Conservation (phyloP, 2,113 vertebrate species). For the Ammospiza nelsoni region DNA sequence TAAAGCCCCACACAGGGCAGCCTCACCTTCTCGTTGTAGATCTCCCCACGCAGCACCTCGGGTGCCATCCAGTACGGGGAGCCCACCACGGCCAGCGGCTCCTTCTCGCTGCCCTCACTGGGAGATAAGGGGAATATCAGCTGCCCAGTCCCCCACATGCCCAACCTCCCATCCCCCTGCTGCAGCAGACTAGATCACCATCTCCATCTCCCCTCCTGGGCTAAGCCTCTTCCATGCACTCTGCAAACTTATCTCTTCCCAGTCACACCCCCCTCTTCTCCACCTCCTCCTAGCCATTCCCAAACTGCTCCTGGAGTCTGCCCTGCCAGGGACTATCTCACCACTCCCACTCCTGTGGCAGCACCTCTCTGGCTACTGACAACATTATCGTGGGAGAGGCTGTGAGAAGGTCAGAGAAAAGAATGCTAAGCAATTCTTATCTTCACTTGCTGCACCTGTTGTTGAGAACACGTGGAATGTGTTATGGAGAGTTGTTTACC, state of each 20-base stretch:
- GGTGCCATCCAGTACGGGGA: constrained; percentile 99
- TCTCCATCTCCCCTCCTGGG: neutral
- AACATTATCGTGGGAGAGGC: neutral
- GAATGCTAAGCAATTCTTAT: neutral
- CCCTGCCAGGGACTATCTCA: neutral
- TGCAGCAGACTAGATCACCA: neutral
- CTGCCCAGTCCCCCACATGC: neutral
- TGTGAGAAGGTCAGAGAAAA: neutral
- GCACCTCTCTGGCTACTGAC: neutral
- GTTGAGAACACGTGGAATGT: neutral
- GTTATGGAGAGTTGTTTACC: neutral
- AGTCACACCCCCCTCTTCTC: neutral
- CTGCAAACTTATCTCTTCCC: neutral
- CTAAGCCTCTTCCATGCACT: neutral
- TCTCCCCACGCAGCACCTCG: constrained; percentile 90
- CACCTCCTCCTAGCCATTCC: neutral
- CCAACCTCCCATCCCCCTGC: neutral
- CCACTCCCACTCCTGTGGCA: neutral
- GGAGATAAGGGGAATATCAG: neutral
- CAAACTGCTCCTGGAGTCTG: neutral
- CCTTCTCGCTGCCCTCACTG: constrained; percentile 84
- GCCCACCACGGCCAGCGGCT: constrained; percentile 90
- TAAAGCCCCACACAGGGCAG: accelerated
- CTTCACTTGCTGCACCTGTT: neutral
- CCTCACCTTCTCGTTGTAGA: constrained; percentile 93